These are phyloP conservation scores for Caenorhabditis plicata DNA, from an alignment of 2,888 invertebrate genomes.

Conservation along the genomic window DNA sequence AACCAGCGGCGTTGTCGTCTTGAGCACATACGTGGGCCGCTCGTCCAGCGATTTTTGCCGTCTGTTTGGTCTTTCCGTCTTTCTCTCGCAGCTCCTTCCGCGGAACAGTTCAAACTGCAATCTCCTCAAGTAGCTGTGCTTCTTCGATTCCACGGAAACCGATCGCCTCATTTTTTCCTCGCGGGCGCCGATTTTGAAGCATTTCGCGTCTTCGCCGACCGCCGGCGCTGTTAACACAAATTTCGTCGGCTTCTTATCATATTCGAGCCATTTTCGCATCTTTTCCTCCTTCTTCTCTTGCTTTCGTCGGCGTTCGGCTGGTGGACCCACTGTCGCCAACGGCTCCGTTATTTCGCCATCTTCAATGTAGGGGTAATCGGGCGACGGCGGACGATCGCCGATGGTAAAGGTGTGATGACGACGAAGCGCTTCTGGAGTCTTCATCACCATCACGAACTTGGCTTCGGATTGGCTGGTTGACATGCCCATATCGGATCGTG, in stretches of 20 bases:
- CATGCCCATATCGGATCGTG: no score
- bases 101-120: constrained; percentile 34
- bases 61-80: constrained; percentile 11
- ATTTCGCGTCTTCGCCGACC: constrained; percentile 13
- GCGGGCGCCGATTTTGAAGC: constrained; percentile 19
- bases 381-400: constrained; percentile 36
- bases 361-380: constrained; percentile 43
- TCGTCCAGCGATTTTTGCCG: constrained; percentile 31
- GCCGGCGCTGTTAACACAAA: constrained; percentile 36
- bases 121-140: constrained; percentile 27
- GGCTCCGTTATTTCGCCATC: constrained; percentile 44
- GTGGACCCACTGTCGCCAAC: constrained; percentile 41
- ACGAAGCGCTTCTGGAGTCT: constrained; percentile 33
- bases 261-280: constrained; percentile 19
- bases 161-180: constrained; percentile 16
- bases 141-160: constrained; percentile 29
- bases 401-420: constrained; percentile 43
- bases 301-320: constrained; percentile 31
- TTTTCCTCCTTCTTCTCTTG: constrained; percentile 27
- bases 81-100: constrained; percentile 27
- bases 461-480: no score
- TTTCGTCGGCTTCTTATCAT: constrained; percentile 24
- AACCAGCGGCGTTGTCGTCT: constrained; percentile 31
- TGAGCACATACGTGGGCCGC: constrained; percentile 27
- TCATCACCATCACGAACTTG: constrained; percentile 33